Evolutionary conservation across 2,113 vertebrate genomes (phyloP), one percentile per base, ranked within the genome.

Genomic region (Hiodon tergisus): DNA sequence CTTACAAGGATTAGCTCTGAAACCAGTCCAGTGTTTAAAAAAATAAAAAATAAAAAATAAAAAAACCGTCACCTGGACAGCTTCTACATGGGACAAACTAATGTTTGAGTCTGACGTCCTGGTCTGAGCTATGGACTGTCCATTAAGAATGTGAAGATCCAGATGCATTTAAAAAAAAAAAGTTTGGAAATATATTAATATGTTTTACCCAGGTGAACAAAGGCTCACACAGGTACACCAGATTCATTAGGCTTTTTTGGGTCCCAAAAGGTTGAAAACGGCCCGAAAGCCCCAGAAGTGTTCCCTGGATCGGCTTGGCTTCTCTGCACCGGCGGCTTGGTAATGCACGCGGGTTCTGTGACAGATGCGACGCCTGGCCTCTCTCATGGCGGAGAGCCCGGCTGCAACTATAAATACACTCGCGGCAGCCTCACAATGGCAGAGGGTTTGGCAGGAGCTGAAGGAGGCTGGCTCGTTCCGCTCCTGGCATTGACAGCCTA

Each of bases 401-500:
- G 62, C 66, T 47, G 46, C 71, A 77, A 77, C 68, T 78, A 80
- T 81, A 80, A 83, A 81, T 72, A 80, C 69, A 69, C 67, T 73
- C 69, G 70, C 55, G 65, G 63, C 66, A 73, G 60, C 72, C 70
- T 54, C 55, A 47, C 57, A 14, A 57, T 5, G 58, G 67, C 16
- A 53, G 55, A 60, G 65, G 6, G 50, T 17, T 9, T 69, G 66
- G 67, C 17, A 8, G 50, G 31, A 3, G 48, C 57, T 62, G 58
- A 60, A 13, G 50, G 48, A 54, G 47, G 54, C 13, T 57, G 47
- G 46, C 73, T 67, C 53, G 5, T n/a, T 71, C 77, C 51, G 81
- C 78, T 78, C 69, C 67, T 76, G 69, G 65, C 77, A 68, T 69
- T 66, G 76, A 78, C 77, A 70, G 71, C 62, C 48, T 76, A 68